A percentile compares a stretch with the other conserved stretches of the same genome.
Conservation (phyloP, 2,888 invertebrate species). For the Cheilosia urbana region DNA sequence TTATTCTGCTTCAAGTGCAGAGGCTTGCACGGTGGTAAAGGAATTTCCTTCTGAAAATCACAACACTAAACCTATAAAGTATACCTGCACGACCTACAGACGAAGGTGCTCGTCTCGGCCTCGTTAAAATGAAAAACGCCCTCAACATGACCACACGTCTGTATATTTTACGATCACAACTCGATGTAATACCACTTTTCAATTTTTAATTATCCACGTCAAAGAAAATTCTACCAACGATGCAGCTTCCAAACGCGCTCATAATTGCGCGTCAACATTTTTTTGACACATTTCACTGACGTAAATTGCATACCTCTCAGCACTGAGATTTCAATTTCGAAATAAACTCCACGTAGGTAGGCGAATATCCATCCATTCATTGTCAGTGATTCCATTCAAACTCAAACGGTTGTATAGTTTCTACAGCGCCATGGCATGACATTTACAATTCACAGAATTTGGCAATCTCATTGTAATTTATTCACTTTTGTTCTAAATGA, state of each 20-base stretch:
- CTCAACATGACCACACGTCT: not conserved
- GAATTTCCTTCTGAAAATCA: too few relatives aligned
- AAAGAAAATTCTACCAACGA: not conserved
- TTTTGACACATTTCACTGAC: not conserved
- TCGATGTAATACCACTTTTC: not conserved
- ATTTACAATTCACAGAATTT: not conserved
- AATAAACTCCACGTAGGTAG: not conserved
- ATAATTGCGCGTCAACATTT: not conserved
- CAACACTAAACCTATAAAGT: too few relatives aligned
- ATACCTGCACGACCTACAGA: too few relatives aligned
- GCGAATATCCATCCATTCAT: not conserved
- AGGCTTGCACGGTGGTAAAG: too few relatives aligned
- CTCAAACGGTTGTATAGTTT: not conserved
- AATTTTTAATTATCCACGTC: not conserved
- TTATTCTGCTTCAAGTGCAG: too few relatives aligned
- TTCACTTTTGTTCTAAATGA: constrained; percentile 11
- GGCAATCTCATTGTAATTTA: constrained; percentile 3
- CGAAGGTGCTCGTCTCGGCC: too few relatives aligned
- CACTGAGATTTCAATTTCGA: not conserved
- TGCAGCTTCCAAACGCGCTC: not conserved
- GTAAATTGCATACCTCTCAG: not conserved
- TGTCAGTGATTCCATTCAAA: not conserved
- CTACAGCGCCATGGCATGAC: not conserved
- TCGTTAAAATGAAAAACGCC: not conserved
- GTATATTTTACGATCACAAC: not conserved